Conservation (phyloP, 2,797 vertebrate species). For the Clarias pachynema region DNA sequence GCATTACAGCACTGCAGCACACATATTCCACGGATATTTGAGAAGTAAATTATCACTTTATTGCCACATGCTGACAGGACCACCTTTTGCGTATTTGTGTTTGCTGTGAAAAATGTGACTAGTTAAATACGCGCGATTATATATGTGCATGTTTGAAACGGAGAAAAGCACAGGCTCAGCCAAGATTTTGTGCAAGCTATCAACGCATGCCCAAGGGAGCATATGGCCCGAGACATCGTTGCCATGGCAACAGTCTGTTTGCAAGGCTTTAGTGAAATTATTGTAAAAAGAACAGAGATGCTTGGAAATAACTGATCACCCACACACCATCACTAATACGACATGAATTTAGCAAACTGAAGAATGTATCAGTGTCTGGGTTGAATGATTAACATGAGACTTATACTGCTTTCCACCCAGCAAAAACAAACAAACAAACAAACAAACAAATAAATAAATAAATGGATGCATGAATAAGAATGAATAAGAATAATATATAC, state of each 20-base stretch:
- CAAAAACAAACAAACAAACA: too few species aligned
- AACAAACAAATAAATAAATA: too few species aligned
- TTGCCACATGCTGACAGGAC: not conserved
- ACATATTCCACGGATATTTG: slow-evolving; percentile 37
- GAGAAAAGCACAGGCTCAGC: slow-evolving; percentile 28
- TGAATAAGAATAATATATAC: too few species aligned
- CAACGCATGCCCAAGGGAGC: slow-evolving; percentile 59
- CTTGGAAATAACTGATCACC: slow-evolving; percentile 23
- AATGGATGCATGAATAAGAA: not conserved
- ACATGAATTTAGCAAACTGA: slow-evolving; percentile 4
- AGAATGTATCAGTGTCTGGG: not conserved
- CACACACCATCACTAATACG: slow-evolving; percentile 22
- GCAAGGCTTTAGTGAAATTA: slow-evolving; percentile 56
- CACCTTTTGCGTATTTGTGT: slow-evolving; percentile 1
- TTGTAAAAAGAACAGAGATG: slow-evolving; percentile 43
- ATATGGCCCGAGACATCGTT: slow-evolving; percentile 68
- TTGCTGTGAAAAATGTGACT: slow-evolving; percentile 23
- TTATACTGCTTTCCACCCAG: not conserved
- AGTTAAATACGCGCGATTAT: slow-evolving; percentile 32
- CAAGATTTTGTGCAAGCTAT: slow-evolving; percentile 48
- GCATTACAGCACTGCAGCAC: slow-evolving; percentile 15
- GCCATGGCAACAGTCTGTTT: slow-evolving; percentile 72
- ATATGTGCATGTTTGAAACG: slow-evolving; percentile 28
- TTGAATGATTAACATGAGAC: not conserved
- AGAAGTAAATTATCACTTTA: slow-evolving; percentile 43